Evolutionary conservation across 1,140 invertebrate species (phyloP).

Genomic region (Gonatopus flavifemur): DNA sequence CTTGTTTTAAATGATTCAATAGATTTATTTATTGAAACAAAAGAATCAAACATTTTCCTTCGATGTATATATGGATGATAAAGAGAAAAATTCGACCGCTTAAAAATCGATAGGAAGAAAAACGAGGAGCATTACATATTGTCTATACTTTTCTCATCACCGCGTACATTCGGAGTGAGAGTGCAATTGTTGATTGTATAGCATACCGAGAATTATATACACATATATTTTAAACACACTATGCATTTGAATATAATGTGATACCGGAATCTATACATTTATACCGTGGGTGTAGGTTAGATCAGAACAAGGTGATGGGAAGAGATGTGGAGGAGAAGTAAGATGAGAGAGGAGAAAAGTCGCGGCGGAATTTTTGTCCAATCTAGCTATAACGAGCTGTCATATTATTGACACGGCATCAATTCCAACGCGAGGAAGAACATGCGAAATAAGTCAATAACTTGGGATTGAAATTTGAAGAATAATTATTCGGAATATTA

Average conservation of each 20-base stretch:
- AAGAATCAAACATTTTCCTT: no score
- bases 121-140: constrained; percentile 6
- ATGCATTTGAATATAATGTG: constrained; percentile 33
- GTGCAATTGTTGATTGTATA: constrained; percentile 19
- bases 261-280: constrained; percentile 34
- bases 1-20: no score
- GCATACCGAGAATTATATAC: constrained; percentile 29
- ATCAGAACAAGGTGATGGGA: not conserved
- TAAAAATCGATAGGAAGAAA: constrained; percentile 13
- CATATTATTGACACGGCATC: constrained; percentile 37
- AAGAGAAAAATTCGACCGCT: not conserved
- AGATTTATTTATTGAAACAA: no score
- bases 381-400: constrained; percentile 37
- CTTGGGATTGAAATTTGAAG: no score
- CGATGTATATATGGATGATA: no score
- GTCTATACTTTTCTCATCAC: constrained; percentile 25
- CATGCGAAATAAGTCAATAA: no score
- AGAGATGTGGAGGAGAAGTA: not conserved
- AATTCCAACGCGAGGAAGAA: constrained; percentile 22
- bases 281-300: constrained; percentile 9
- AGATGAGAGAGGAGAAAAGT: constrained; percentile 25
- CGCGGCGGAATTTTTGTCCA: constrained; percentile 34
- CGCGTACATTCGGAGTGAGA: constrained; percentile 22
- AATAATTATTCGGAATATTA: no score
- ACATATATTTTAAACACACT: constrained; percentile 31